Base-by-base conservation (phyloP, 2,113 vertebrate species). In the Ceuthmochares aereus region DNA sequence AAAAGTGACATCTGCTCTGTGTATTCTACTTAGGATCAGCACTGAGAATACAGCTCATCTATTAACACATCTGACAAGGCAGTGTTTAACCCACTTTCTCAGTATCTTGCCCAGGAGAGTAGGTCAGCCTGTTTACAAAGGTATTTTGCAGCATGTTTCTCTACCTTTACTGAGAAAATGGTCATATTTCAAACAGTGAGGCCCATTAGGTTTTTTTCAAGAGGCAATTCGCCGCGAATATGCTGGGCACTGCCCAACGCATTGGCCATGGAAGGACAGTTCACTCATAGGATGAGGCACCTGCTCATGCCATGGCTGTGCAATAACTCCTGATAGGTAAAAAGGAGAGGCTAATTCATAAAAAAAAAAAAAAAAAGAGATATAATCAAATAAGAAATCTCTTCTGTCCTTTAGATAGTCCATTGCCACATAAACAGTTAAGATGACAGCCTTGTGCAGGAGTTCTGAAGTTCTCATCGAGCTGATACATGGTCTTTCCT, bases 1-100 rank as follows among this genome's bases (percentile, higher is more conserved):
- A 80, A 87, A 91, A 93, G 52, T 81, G 81, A 60, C 37, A 70
- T 82, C 93, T 92, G 32, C 21, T 96, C 56, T 64, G 37, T 7
- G 6, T 67, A 70, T 70, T 84, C 77, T 68, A 92, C 68, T 70
- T 82, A 69, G 63, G 54, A 85, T 45, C 60, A 73, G 45, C 8
- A 1, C 30, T 63, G 83, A 93, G 72, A 84, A 81, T 62, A 72
- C 7, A 89, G 20, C 60, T 86, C 22, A 64, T 62, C 45, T 81
- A 37, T 84, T 88, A 83, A 55, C 19, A 32, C 34, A 58, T 77
- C 29, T 91, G 70, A 87, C 52, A 93, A 66, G 37, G 64, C 3
- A 27, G 54, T 10, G 13, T 89, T 84, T 81, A 87, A 87, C 43
- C 26, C 60, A 64, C 18, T 74, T 89, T 89, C 63, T 47, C 72